Percentiles rank a stretch among this genome's conserved stretches.
phyloP scores from a whole-genome alignment of 2,888 invertebrate species.

The Dendrolimus houi region DNA sequence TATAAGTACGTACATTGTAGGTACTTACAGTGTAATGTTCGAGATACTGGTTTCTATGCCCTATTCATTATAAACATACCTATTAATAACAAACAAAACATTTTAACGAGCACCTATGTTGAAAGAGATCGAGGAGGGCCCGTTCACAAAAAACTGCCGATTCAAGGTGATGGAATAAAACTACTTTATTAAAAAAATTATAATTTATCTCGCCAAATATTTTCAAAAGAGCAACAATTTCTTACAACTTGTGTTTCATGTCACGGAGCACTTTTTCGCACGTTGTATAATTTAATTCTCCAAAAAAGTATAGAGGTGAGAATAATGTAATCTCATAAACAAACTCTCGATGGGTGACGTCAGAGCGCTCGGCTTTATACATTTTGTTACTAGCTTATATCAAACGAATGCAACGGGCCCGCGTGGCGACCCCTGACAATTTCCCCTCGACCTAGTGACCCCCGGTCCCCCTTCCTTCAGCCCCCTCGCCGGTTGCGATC shows the following conservation, averaged over 20 bases:
- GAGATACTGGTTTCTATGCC: not conserved
- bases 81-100: not conserved
- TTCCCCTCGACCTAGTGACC: constrained; percentile 54
- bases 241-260: constrained; percentile 23
- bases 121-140: not conserved
- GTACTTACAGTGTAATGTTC: not conserved
- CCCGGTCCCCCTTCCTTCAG: constrained; percentile 21
- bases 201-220: constrained; percentile 17
- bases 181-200: constrained; percentile 16
- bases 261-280: constrained; percentile 25
- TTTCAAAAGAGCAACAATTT: constrained; percentile 15
- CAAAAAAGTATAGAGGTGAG: constrained; percentile 22
- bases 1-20: not conserved
- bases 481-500: constrained; percentile 43
- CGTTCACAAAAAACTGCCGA: not conserved
- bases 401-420: not conserved
- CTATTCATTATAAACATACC: not conserved
- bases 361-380: constrained; percentile 11
- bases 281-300: constrained; percentile 28
- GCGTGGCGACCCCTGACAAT: not conserved
- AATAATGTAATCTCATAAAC: constrained; percentile 28
- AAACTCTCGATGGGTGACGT: constrained; percentile 26
- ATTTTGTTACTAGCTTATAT: not conserved
- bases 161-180: constrained; percentile 16
- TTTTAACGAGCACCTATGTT: not conserved